phyloP scores from a whole-genome alignment of 37 sponge, comb jelly and placozoan genomes.

The Ianthella basta region DNA sequence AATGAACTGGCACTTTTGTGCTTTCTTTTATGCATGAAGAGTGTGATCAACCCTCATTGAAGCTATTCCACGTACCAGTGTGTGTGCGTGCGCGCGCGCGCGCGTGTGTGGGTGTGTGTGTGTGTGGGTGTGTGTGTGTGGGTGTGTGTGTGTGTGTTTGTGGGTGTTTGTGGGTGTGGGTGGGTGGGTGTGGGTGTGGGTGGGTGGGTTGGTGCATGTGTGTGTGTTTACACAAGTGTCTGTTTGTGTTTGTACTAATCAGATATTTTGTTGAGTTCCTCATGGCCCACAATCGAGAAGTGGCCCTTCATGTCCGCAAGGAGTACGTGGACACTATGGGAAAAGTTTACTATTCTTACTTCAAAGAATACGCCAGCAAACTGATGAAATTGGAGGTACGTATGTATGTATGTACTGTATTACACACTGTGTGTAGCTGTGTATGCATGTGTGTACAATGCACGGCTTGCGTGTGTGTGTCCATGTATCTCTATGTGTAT shows the following conservation, averaged over 20 bases:
- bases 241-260: not conserved
- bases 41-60: too few species aligned
- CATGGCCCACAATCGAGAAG: slow-evolving; percentile 85
- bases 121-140: not conserved
- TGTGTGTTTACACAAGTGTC: not conserved
- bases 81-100: not conserved
- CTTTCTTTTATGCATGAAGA: too few species aligned
- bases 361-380: slow-evolving; percentile 89
- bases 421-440: too few species aligned
- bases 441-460: too few species aligned
- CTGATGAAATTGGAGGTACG: slow-evolving; percentile 85
- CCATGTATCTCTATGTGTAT: too few species aligned
- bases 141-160: not conserved
- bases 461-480: too few species aligned
- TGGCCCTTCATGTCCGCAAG: slow-evolving; percentile 76
- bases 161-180: slow-evolving; percentile 5
- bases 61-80: too few species aligned
- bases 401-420: not conserved
- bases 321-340: slow-evolving; percentile 96
- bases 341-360: slow-evolving; percentile 95
- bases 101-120: slow-evolving; percentile 20
- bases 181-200: slow-evolving; percentile 7
- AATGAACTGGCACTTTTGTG: too few species aligned
- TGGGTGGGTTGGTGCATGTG: not conserved
- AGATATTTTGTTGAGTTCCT: slow-evolving; percentile 97